phyloP scores from a whole-genome alignment of 2,888 invertebrate species.

The Netelia inedita region DNA sequence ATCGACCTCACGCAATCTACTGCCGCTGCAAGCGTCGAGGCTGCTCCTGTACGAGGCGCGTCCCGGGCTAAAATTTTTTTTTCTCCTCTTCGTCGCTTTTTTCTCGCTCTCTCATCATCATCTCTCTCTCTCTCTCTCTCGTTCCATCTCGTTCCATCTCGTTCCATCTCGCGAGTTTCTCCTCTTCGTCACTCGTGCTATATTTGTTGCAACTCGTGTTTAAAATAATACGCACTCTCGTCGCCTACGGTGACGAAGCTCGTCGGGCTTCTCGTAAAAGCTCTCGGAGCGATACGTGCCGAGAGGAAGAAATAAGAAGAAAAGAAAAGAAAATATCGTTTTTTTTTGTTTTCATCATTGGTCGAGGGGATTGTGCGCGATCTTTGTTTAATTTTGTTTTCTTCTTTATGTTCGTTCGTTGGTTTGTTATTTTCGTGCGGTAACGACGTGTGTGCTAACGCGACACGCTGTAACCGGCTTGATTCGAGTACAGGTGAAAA shows the following conservation, averaged over 20 bases:
- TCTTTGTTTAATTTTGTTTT: background rate
- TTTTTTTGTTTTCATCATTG: background rate
- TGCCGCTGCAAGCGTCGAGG: conserved; percentile 9
- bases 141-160: background rate
- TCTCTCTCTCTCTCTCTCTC: conserved; percentile 22
- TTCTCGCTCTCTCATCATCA: conserved; percentile 7
- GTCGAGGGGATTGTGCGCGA: background rate
- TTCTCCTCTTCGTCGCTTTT: conserved; percentile 22
- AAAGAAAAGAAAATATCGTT: conserved; percentile 4
- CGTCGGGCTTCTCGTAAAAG: background rate
- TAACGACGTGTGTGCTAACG: too few species aligned
- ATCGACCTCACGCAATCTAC: conserved; percentile 46
- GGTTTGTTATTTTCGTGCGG: background rate
- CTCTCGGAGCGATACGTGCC: background rate
- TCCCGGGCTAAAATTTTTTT: conserved; percentile 25
- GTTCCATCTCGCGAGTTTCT: conserved; percentile 9
- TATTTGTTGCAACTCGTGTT: background rate
- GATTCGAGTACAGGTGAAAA: too few species aligned
- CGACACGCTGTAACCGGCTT: too few species aligned
- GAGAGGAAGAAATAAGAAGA: background rate
- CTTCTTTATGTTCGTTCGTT: background rate
- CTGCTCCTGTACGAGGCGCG: conserved; percentile 6
- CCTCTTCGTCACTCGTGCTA: background rate
- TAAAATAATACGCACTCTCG: background rate
- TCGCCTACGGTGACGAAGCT: background rate